phyloP scores from a whole-genome alignment of 2,113 vertebrate genomes.

The Thomomys bottae region DNA sequence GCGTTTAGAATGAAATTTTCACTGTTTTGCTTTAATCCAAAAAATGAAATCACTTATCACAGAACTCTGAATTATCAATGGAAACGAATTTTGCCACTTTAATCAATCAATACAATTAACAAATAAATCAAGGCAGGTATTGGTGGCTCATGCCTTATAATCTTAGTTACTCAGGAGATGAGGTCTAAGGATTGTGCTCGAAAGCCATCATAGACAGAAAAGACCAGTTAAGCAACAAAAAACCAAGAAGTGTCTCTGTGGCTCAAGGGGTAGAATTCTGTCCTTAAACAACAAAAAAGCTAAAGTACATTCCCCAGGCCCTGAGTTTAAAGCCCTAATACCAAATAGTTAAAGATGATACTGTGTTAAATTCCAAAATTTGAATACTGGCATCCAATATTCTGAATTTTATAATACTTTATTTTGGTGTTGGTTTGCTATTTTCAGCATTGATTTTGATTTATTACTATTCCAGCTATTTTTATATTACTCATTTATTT shows the following conservation, averaged over 20 bases:
- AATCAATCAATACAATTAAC: neutral
- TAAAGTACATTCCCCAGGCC: too few species aligned
- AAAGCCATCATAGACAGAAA: too few species aligned
- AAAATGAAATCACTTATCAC: neutral
- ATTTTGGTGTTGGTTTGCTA: neutral
- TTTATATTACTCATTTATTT: neutral
- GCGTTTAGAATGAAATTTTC: conserved; percentile 47
- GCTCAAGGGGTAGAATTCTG: too few species aligned
- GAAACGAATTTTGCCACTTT: conserved; percentile 1
- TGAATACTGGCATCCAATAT: conserved; percentile 12
- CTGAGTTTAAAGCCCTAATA: too few species aligned
- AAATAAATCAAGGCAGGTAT: neutral
- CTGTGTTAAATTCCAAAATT: conserved; percentile 8
- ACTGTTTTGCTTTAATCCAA: conserved; percentile 66
- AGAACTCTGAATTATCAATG: neutral
- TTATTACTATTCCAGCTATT: neutral
- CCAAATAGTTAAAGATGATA: neutral
- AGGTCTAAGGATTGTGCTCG: too few species aligned
- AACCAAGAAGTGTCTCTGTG: too few species aligned
- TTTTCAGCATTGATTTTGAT: conserved; percentile 37
- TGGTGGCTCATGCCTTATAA: too few species aligned
- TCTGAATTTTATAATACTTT: neutral
- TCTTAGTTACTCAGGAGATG: too few species aligned
- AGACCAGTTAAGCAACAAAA: too few species aligned
- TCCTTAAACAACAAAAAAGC: too few species aligned